These are phyloP conservation scores for Amblyjoppa fuscipennis DNA, from an alignment of 2,888 invertebrate genomes.

Conservation along the genomic window DNA sequence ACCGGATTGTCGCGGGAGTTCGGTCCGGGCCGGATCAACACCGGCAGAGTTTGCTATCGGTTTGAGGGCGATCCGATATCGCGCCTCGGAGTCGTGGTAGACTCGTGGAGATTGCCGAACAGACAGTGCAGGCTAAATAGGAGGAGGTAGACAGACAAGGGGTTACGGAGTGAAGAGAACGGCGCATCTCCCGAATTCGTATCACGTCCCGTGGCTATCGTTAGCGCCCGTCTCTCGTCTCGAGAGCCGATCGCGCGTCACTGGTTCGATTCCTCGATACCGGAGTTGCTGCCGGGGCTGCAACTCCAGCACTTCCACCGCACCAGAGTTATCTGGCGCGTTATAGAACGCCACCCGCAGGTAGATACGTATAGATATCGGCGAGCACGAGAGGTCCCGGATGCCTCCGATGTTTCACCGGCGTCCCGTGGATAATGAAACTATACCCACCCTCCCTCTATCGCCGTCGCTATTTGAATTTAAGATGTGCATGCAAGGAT, in stretches of 20 bases:
- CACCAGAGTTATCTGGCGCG: conserved; percentile 48
- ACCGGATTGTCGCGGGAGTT: conserved; percentile 45
- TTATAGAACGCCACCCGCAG: conserved; percentile 29
- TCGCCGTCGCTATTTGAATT: conserved; percentile 31
- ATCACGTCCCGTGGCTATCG: conserved; percentile 78
- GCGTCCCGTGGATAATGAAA: conserved; percentile 68
- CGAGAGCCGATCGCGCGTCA: conserved; percentile 52
- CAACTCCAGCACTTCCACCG: conserved; percentile 32
- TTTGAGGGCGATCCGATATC: conserved; percentile 59
- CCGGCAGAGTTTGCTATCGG: conserved; percentile 63
- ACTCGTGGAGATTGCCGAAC: conserved; percentile 40
- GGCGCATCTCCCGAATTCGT: conserved; percentile 75
- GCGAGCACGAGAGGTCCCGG: conserved; percentile 22
- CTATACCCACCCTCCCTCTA: conserved; percentile 26
- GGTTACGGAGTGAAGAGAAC: conserved; percentile 52
- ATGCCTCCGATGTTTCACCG: conserved; percentile 41
- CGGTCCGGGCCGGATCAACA: conserved; percentile 51
- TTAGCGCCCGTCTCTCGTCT: conserved; percentile 74
- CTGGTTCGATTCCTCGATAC: conserved; percentile 66
- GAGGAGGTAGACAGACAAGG: conserved; percentile 59
- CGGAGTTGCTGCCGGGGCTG: conserved; percentile 30
- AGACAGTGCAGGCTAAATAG: conserved; percentile 17
- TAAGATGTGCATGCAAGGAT: conserved; percentile 24
- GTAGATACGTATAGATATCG: conserved; percentile 20
- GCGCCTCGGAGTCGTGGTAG: conserved; percentile 37